Evolutionary conservation across 2,888 invertebrate species (phyloP).

Genomic region (Nephrocerus scutellatus): DNA sequence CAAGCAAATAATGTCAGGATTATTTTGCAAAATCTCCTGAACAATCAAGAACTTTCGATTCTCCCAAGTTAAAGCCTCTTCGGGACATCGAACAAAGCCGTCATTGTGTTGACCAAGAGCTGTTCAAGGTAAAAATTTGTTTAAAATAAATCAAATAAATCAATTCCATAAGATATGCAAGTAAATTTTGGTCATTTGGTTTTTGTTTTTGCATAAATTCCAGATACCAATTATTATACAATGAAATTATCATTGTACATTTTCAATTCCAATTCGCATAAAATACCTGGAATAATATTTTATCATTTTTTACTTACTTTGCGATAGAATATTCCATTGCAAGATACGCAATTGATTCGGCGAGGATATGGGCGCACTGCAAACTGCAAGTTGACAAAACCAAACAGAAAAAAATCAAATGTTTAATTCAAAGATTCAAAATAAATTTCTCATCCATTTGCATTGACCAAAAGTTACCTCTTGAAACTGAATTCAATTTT

Average conservation of each 20-base stretch:
- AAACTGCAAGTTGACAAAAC: slow-evolving; percentile 39
- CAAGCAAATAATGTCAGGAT: slow-evolving; percentile 65
- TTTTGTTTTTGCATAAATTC: too few species aligned
- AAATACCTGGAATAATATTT: too few species aligned
- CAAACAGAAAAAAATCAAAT: slow-evolving; percentile 1
- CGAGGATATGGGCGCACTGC: slow-evolving; percentile 48
- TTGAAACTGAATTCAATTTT: slow-evolving; percentile 49
- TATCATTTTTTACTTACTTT: slow-evolving; percentile 57
- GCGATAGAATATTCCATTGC: slow-evolving; percentile 67
- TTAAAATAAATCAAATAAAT: too few species aligned
- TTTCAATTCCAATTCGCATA: slow-evolving; percentile 1
- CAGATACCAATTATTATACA: too few species aligned
- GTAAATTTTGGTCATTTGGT: too few species aligned
- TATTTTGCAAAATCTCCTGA: slow-evolving; percentile 62
- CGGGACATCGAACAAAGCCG: slow-evolving; percentile 64
- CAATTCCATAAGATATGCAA: too few species aligned
- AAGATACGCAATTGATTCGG: slow-evolving; percentile 53
- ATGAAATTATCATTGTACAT: slow-evolving; percentile 10
- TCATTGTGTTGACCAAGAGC: slow-evolving; percentile 65
- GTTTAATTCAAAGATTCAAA: slow-evolving; percentile 7
- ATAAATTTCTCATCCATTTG: slow-evolving; percentile 6
- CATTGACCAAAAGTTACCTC: slow-evolving; percentile 36
- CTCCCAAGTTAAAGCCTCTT: slow-evolving; percentile 63
- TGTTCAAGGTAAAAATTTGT: too few species aligned
- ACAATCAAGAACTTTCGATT: slow-evolving; percentile 59